Evolutionary conservation across 2,797 vertebrate genomes (phyloP).

Genomic region (Schizopygopsis malacanthus): DNA sequence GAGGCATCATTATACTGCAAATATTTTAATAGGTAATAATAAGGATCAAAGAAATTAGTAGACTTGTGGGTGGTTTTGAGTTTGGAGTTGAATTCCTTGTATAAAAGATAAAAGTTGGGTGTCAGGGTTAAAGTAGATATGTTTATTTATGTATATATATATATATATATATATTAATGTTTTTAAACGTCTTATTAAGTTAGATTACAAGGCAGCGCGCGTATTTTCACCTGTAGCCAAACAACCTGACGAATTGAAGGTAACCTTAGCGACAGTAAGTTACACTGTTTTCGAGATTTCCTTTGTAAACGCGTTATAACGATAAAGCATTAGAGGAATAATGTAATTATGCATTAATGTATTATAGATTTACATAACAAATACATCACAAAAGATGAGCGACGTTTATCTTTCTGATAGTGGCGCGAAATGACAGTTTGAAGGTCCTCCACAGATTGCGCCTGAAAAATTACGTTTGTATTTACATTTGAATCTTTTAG

Average conservation of each 20-base stretch:
- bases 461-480: neutral
- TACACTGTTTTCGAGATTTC: neutral
- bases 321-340: neutral
- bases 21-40: conserved; percentile 2
- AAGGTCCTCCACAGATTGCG: neutral
- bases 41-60: neutral
- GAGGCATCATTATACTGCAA: neutral
- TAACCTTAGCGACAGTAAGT: neutral
- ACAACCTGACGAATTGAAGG: neutral
- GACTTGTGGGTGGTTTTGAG: conserved; percentile 3
- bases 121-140: neutral
- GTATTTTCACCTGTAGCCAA: neutral
- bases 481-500: neutral
- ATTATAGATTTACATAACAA: neutral
- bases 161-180: neutral
- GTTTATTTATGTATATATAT: neutral
- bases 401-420: too few relatives aligned
- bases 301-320: neutral
- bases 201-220: neutral
- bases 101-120: neutral
- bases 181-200: neutral
- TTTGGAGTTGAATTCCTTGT: neutral
- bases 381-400: neutral
- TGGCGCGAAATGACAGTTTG: neutral
- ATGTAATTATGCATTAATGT: neutral